These are phyloP conservation scores for Tipula lateralis DNA, from an alignment of 2,888 invertebrate species.

Conservation along the genomic window DNA sequence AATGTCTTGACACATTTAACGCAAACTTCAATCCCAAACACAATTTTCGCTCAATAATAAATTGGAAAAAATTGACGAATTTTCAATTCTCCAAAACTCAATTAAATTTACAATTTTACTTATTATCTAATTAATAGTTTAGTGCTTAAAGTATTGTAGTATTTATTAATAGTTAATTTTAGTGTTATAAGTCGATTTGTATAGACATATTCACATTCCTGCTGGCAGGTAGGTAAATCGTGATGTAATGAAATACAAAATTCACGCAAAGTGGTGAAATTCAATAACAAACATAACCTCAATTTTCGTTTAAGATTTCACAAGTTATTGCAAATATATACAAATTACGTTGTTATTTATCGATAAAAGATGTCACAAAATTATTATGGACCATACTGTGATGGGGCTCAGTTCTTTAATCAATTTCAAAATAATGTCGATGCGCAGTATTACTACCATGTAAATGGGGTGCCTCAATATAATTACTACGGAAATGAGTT, in stretches of 20 bases:
- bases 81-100: neutral
- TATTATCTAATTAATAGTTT: neutral
- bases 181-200: neutral
- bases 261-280: neutral
- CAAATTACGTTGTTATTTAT: neutral
- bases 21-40: slow-evolving; percentile 24
- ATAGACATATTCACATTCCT: neutral
- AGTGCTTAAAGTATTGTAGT: slow-evolving; percentile 15
- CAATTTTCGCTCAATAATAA: neutral
- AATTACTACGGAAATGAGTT: neutral
- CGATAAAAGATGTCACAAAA: neutral
- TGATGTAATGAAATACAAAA: neutral
- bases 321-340: neutral
- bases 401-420: neutral
- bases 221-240: neutral
- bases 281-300: neutral
- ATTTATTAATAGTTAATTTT: neutral
- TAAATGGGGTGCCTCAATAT: neutral
- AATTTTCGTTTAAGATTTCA: neutral
- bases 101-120: slow-evolving; percentile 1
- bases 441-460: neutral
- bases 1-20: slow-evolving; percentile 13
- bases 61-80: neutral
- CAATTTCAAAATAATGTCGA: neutral
- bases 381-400: neutral